These are phyloP conservation scores for Lepisosteus osseus DNA, from an alignment of 2,113 vertebrate genomes.

Conservation along the genomic window DNA sequence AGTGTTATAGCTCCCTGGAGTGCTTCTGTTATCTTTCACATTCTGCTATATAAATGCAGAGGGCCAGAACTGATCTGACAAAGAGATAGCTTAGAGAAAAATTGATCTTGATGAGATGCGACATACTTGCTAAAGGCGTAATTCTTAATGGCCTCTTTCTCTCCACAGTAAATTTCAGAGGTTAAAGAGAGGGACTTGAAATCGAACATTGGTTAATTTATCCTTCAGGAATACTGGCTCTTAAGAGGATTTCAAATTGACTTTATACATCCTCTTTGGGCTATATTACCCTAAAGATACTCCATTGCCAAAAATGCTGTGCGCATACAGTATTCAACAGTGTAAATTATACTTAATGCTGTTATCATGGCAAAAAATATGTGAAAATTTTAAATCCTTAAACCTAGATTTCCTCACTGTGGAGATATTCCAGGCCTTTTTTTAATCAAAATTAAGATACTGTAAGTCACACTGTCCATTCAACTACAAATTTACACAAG, in stretches of 20 bases:
- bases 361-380: too few species aligned
- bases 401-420: too few species aligned
- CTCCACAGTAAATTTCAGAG: not conserved
- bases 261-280: too few species aligned
- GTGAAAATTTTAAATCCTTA: too few species aligned
- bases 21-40: not conserved
- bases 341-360: too few species aligned
- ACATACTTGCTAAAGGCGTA: not conserved
- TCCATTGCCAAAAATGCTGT: too few species aligned
- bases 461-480: too few species aligned
- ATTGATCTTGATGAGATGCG: not conserved
- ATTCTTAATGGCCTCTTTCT: not conserved
- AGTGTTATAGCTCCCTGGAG: not conserved
- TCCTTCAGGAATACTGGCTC: not conserved
- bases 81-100: not conserved
- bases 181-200: not conserved
- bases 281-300: too few species aligned
- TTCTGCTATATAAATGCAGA: not conserved
- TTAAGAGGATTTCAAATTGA: not conserved
- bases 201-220: conserved; percentile 21
- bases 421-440: too few species aligned
- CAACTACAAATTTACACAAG: too few species aligned
- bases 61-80: not conserved
- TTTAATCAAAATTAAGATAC: too few species aligned
- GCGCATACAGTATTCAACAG: too few species aligned